phyloP scores from a whole-genome alignment of 2,888 invertebrate species.

The Stegana nigrithorax region DNA sequence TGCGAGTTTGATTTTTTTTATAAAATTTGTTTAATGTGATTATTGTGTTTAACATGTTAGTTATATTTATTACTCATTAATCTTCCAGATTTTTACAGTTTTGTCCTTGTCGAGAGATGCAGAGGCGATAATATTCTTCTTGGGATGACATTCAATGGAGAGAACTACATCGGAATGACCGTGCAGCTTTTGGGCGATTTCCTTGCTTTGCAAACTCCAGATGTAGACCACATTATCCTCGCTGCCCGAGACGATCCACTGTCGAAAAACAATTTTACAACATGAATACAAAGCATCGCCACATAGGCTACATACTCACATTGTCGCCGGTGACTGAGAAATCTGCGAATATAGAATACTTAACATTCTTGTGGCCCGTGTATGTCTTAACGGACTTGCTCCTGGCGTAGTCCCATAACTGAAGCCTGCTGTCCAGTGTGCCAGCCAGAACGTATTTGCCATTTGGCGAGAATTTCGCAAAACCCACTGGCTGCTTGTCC shows the following conservation, averaged over 20 bases:
- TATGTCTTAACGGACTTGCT: constrained; percentile 98
- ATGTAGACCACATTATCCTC: constrained; percentile 98
- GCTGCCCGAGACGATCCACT: constrained; percentile 99
- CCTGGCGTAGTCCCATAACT: constrained; percentile 99
- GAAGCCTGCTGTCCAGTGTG: constrained; percentile 96
- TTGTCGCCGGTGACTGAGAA: constrained; percentile 99
- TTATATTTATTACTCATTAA: too few relatives aligned
- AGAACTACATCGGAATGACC: constrained; percentile 96
- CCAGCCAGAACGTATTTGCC: constrained; percentile 99
- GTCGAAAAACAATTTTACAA: too few relatives aligned
- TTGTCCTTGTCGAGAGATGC: constrained; percentile 97
- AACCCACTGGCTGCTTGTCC: constrained; percentile 99
- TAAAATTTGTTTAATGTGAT: too few relatives aligned
- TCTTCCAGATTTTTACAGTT: constrained; percentile 98
- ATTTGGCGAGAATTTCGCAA: constrained; percentile 99
- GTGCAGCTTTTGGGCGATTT: constrained; percentile 95
- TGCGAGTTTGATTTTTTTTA: too few relatives aligned
- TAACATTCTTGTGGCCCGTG: constrained; percentile 96
- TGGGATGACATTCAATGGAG: constrained; percentile 98
- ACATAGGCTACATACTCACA: background rate
- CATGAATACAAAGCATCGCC: background rate
- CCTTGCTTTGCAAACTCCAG: constrained; percentile 99
- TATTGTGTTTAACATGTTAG: too few relatives aligned
- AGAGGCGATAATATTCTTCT: constrained; percentile 98
- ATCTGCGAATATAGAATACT: constrained; percentile 99